These are phyloP conservation scores for Melinaea menophilus DNA, from an alignment of 2,888 invertebrate species.

Conservation along the genomic window DNA sequence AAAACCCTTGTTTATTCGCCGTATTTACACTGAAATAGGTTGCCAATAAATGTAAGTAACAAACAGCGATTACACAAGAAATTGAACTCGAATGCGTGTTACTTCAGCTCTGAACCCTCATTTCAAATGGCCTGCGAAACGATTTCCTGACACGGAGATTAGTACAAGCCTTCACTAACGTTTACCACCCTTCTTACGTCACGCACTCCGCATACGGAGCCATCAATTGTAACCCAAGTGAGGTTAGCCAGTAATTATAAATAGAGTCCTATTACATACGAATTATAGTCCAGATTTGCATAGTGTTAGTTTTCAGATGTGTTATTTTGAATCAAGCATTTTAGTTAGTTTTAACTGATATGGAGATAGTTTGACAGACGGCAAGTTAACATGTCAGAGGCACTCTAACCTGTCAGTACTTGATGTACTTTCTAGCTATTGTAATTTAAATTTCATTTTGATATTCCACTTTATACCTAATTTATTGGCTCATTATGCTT, in stretches of 20 bases:
- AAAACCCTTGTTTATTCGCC: not conserved
- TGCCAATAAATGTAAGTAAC: constrained; percentile 53
- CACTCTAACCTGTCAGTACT: constrained; percentile 59
- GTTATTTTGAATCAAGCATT: constrained; percentile 14
- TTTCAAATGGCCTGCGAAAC: constrained; percentile 77
- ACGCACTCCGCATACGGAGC: constrained; percentile 65
- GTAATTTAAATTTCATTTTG: constrained; percentile 45
- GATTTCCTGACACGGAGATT: constrained; percentile 79
- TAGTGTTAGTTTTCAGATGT: constrained; percentile 16
- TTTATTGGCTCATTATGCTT: constrained; percentile 13
- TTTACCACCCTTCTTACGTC: constrained; percentile 75
- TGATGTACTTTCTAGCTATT: constrained; percentile 59
- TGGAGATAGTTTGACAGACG: constrained; percentile 73
- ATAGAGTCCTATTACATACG: constrained; percentile 27
- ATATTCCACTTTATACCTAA: constrained; percentile 23
- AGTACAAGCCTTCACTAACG: constrained; percentile 76
- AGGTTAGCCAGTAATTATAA: constrained; percentile 36
- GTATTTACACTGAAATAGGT: constrained; percentile 37
- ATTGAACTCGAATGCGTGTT: constrained; percentile 72
- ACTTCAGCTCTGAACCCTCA: constrained; percentile 63
- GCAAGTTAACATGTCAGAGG: constrained; percentile 75
- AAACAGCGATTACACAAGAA: constrained; percentile 69
- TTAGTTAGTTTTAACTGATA: constrained; percentile 46
- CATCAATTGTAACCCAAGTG: constrained; percentile 56
- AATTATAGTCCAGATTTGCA: constrained; percentile 50